phyloP scores from a whole-genome alignment of 1,140 invertebrate genomes.

The Pseudomyrmex sp. region DNA sequence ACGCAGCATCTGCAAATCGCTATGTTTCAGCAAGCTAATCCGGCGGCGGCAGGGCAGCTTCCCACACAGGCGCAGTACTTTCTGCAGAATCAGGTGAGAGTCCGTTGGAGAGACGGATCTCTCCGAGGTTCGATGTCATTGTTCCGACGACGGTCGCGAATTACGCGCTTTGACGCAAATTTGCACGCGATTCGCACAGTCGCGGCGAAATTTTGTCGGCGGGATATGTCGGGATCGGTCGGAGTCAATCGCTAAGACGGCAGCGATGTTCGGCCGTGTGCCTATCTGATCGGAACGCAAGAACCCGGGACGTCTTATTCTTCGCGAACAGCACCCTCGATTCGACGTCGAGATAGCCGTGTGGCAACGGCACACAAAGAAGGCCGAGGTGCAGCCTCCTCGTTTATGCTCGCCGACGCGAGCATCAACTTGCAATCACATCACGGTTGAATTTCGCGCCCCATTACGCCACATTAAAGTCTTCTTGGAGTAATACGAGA shows the following conservation, averaged over 20 bases:
- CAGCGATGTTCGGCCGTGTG: constrained; percentile 53
- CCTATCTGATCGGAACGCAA: constrained; percentile 66
- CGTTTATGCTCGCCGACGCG: constrained; percentile 55
- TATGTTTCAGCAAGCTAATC: constrained; percentile 88
- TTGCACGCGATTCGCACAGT: constrained; percentile 54
- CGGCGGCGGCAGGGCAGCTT: constrained; percentile 85
- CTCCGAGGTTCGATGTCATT: not conserved
- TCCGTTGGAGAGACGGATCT: not conserved
- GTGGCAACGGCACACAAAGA: constrained; percentile 68
- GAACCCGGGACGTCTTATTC: constrained; percentile 68
- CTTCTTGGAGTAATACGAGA: not conserved
- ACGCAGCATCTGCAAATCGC: constrained; percentile 90
- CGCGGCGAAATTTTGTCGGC: constrained; percentile 9
- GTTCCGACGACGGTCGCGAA: constrained; percentile 28
- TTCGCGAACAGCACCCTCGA: constrained; percentile 63
- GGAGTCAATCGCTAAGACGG: constrained; percentile 37
- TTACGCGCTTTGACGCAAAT: constrained; percentile 56
- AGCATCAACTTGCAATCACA: constrained; percentile 33
- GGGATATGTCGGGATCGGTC: constrained; percentile 30
- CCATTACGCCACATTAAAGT: constrained; percentile 48
- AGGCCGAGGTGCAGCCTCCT: constrained; percentile 48
- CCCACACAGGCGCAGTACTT: constrained; percentile 90
- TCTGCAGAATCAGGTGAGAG: constrained; percentile 91
- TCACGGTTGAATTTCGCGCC: constrained; percentile 37
- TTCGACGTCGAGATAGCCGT: constrained; percentile 67